Conservation (phyloP, 2,113 vertebrate genomes). For the Genyomyrus donnyi region DNA sequence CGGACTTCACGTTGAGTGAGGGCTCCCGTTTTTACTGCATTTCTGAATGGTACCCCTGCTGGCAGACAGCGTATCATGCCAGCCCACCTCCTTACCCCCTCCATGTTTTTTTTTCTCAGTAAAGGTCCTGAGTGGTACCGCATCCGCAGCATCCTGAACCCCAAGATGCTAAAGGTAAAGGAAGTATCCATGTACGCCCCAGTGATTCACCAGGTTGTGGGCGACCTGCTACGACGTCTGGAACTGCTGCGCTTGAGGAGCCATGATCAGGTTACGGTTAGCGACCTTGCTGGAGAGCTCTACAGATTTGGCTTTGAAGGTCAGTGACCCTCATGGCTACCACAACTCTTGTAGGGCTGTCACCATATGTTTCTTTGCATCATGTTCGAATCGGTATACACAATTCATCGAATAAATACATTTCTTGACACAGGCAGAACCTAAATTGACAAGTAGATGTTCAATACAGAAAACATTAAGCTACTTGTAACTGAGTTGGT, state of each 20-base stretch:
- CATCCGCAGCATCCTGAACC: slow-evolving; percentile 58
- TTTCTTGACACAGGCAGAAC: not conserved
- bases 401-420: not conserved
- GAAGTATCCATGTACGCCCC: slow-evolving; percentile 46
- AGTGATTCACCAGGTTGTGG: slow-evolving; percentile 54
- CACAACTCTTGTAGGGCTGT: not conserved
- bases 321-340: slow-evolving; percentile 5
- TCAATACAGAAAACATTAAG: not conserved
- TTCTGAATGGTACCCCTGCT: too few species aligned
- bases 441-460: not conserved
- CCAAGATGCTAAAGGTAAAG: slow-evolving; percentile 56
- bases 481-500: not conserved
- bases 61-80: not conserved
- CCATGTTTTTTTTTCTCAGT: slow-evolving; percentile 30
- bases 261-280: slow-evolving; percentile 43
- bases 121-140: slow-evolving; percentile 54
- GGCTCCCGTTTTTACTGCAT: not conserved
- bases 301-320: slow-evolving; percentile 73
- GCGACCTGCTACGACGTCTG: slow-evolving; percentile 55
- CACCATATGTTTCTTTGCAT: not conserved
- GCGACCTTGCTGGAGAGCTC: slow-evolving; percentile 51
- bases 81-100: not conserved
- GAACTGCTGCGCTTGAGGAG: slow-evolving; percentile 49
- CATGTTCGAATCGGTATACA: not conserved
- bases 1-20: slow-evolving; percentile 65